A percentile compares a stretch with the other conserved stretches of the same genome.
Evolutionary conservation across 1,140 invertebrate genomes (phyloP).

Genomic region (Gyrodactylus salaris): DNA sequence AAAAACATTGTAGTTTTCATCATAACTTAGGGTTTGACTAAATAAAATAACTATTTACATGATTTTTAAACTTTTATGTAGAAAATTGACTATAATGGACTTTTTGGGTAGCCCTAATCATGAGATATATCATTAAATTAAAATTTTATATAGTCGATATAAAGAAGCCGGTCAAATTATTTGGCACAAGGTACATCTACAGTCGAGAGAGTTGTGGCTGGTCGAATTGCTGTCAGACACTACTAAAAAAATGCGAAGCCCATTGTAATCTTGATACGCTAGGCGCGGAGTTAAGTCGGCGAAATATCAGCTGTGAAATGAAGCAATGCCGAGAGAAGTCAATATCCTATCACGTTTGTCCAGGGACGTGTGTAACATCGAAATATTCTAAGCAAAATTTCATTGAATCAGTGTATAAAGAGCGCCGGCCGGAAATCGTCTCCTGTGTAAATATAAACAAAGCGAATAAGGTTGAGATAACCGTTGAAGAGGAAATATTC

Average conservation of each 20-base stretch:
- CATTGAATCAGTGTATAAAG: not conserved
- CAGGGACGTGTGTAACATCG: not conserved
- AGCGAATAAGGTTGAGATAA: not conserved
- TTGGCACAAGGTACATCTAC: not conserved
- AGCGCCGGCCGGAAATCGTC: not conserved
- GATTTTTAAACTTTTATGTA: too few species aligned
- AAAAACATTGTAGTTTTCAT: too few species aligned
- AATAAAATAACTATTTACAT: too few species aligned
- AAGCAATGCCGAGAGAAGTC: not conserved
- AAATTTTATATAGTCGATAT: too few species aligned
- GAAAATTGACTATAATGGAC: too few species aligned
- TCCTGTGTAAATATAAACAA: not conserved
- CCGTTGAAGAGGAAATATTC: conserved; percentile 2
- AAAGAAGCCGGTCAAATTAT: not conserved
- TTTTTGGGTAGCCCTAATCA: too few species aligned
- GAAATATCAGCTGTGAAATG: not conserved
- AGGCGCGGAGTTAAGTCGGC: not conserved
- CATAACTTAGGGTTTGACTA: too few species aligned
- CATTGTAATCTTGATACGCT: not conserved
- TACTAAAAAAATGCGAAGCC: not conserved
- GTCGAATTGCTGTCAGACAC: not conserved
- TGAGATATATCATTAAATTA: too few species aligned
- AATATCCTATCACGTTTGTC: conserved; percentile 1
- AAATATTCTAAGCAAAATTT: not conserved
- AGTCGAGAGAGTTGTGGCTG: conserved; percentile 1